Percentiles rank a stretch among this genome's conserved stretches.
Conservation (phyloP, 2,797 vertebrate genomes). For the Eleutherodactylus coqui region DNA sequence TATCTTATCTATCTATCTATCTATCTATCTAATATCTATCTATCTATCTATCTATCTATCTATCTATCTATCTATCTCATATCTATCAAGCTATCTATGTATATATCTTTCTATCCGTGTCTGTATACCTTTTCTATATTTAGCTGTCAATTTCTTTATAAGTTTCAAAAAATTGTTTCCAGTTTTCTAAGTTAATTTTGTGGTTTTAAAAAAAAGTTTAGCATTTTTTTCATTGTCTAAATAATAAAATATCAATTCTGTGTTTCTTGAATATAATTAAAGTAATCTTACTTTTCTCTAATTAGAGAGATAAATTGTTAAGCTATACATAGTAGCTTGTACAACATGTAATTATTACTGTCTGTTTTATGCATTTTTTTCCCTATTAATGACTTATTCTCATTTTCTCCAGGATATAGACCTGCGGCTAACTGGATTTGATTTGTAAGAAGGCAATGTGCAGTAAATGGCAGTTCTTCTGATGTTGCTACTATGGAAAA, state of each 20-base stretch:
- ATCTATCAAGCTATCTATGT: neutral
- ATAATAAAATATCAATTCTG: slow-evolving; percentile 65
- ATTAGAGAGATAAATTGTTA: slow-evolving; percentile 67
- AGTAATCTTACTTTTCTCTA: slow-evolving; percentile 68
- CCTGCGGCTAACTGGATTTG: slow-evolving; percentile 78
- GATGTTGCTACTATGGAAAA: slow-evolving; percentile 80
- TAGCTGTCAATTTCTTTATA: neutral
- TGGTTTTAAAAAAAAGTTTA: neutral
- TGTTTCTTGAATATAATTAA: slow-evolving; percentile 67
- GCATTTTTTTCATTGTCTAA: neutral
- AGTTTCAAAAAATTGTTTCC: neutral
- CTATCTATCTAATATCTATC: no score
- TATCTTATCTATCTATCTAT: no score
- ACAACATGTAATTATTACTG: slow-evolving; percentile 74
- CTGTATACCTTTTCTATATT: neutral
- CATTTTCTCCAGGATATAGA: slow-evolving; percentile 87
- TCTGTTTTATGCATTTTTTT: slow-evolving; percentile 72
- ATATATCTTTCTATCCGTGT: neutral
- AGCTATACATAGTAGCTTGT: slow-evolving; percentile 71
- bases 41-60: no score
- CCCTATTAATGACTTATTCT: slow-evolving; percentile 81
- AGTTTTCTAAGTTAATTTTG: neutral
- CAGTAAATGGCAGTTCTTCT: slow-evolving; percentile 76
- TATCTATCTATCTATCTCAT: no score
- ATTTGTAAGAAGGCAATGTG: slow-evolving; percentile 80